Evolutionary conservation across 1,140 invertebrate species (phyloP).

Genomic region (Aplysia californica): DNA sequence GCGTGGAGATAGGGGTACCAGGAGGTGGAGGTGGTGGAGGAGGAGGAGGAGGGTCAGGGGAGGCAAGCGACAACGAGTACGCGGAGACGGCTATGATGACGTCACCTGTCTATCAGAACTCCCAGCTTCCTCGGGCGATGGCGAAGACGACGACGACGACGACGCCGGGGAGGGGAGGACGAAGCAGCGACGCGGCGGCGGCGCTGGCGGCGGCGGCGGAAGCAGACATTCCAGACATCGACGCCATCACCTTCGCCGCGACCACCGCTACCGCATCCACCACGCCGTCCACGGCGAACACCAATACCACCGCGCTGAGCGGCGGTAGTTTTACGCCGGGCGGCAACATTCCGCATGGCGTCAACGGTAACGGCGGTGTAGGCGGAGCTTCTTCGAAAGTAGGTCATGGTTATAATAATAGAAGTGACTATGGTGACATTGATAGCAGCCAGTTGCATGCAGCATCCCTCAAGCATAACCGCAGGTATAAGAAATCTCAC

Average conservation of each 20-base stretch:
- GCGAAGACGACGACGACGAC: not conserved
- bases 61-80: not conserved
- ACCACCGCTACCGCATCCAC: too few relatives aligned
- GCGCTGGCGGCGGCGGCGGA: not conserved
- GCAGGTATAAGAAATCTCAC: too few relatives aligned
- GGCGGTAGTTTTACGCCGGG: too few relatives aligned
- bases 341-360: too few relatives aligned
- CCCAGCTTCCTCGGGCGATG: not conserved
- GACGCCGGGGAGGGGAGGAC: not conserved
- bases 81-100: not conserved
- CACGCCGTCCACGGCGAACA: too few relatives aligned
- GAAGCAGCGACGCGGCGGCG: not conserved
- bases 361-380: too few relatives aligned
- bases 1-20: not conserved
- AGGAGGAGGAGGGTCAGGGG: not conserved
- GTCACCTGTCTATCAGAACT: not conserved
- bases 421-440: too few relatives aligned
- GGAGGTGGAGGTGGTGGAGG: not conserved
- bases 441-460: too few relatives aligned
- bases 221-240: constrained; percentile 9
- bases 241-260: not conserved
- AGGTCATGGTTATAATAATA: too few relatives aligned
- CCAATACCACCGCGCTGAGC: too few relatives aligned
- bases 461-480: too few relatives aligned
- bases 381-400: too few relatives aligned